phyloP scores from a whole-genome alignment of 2,113 vertebrate genomes.

The Saiga tatarica region DNA sequence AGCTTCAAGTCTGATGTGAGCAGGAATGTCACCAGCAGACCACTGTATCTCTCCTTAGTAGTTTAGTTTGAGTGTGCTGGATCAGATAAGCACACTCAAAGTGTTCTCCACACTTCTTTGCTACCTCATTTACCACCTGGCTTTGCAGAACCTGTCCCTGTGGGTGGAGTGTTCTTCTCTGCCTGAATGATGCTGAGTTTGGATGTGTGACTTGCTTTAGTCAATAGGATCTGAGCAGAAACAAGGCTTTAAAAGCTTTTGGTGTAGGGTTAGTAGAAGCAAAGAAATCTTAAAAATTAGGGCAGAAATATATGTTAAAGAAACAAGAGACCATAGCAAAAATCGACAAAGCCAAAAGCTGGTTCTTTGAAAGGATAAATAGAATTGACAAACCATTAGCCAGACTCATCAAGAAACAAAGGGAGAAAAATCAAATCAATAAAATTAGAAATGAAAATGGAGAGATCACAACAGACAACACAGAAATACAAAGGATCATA shows the following conservation, averaged over 20 bases:
- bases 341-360: too few species aligned
- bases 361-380: too few species aligned
- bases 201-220: background rate
- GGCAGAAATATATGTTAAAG: too few species aligned
- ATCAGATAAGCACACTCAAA: background rate
- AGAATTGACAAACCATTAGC: too few species aligned
- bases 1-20: background rate
- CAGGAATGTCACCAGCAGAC: background rate
- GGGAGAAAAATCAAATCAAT: too few species aligned
- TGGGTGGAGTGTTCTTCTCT: background rate
- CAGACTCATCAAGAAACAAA: too few species aligned
- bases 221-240: background rate
- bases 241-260: background rate
- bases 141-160: background rate
- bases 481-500: too few species aligned
- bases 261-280: too few species aligned
- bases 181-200: background rate
- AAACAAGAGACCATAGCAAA: too few species aligned
- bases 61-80: background rate
- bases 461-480: too few species aligned
- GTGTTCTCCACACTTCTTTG: background rate
- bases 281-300: too few species aligned
- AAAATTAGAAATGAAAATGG: too few species aligned
- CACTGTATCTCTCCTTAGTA: background rate
- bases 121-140: background rate